Evolutionary conservation across 2,888 invertebrate species (phyloP), one percentile per base, ranked within the genome.

Genomic region (Apamea epomidion): DNA sequence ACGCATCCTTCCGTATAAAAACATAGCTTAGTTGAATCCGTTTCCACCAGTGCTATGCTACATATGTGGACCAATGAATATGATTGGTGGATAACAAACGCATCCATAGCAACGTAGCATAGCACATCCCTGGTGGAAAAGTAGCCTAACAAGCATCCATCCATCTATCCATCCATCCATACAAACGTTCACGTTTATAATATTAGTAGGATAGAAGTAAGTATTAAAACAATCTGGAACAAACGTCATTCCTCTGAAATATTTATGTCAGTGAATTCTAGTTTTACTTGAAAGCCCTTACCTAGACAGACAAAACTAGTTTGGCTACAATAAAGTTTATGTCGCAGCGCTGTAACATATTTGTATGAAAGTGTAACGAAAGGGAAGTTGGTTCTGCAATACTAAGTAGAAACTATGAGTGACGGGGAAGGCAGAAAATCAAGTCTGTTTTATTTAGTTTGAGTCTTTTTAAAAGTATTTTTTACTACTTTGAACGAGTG

Each of bases 311-410:
- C 48, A 71, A 76, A 84, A 77, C 76, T 77, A 70, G 68, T 83
- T 78, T 69, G 29, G 54, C 64, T 51, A 87, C 76, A 83, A 80
- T 78, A 87, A 87, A 85, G 54, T 81, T 80, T 82, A 78, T 62
- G 79, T 78, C 42, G 29, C 74, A 62, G 60, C 58, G 72, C 76
- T 76, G 74, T 48, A 72, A 79, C 78, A 82, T 78, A 82, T 88
- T 87, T 78, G 62, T 81, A 77, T 80, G 79, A 79, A 76, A 86
- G 58, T 65, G 85, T 79, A 51, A 74, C 78, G 69, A 60, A 71
- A 81, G 64, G 62, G 69, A 80, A 80, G 82, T 64, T 77, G 72
- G 86, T 78, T 71, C 75, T 64, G 85, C 65, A 83, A 85, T 88
- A 85, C 85, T 81, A 81, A 87, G 72, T 78, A 79, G 78, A 25